Conservation (phyloP, 64 coral and sea anemone genomes). For the Catalaphyllia jardinei region DNA sequence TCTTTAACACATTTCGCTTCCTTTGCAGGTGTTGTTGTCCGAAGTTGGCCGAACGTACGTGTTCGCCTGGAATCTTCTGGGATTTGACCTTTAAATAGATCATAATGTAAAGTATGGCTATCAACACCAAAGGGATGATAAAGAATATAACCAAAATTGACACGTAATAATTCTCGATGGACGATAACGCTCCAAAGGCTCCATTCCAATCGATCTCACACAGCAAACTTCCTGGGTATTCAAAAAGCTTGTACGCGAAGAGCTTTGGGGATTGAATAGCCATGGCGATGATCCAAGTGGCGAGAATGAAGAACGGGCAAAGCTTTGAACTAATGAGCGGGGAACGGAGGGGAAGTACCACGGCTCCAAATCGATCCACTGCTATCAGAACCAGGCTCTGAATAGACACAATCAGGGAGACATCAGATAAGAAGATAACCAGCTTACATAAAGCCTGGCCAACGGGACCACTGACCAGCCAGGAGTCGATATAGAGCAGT, state of each 20-base stretch:
- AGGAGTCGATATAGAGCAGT: no score
- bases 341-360: neutral
- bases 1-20: constrained; percentile 3
- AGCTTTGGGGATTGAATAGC: neutral
- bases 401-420: neutral
- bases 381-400: constrained; percentile 8
- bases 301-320: constrained; percentile 6
- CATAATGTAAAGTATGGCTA: neutral
- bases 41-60: neutral
- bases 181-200: neutral
- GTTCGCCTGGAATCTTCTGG: constrained; percentile 9
- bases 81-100: constrained; percentile 1
- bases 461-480: neutral
- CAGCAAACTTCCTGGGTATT: neutral
- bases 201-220: neutral
- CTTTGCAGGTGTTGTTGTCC: neutral
- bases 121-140: neutral
- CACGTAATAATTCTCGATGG: no score
- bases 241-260: neutral
- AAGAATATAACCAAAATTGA: neutral
- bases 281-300: constrained; percentile 39
- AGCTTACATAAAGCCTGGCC: constrained; percentile 15
- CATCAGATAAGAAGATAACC: neutral
- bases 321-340: neutral
- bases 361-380: constrained; percentile 8